Base-by-base conservation (phyloP, 2,797 vertebrate species). In the Petrocephalus sullivani region DNA sequence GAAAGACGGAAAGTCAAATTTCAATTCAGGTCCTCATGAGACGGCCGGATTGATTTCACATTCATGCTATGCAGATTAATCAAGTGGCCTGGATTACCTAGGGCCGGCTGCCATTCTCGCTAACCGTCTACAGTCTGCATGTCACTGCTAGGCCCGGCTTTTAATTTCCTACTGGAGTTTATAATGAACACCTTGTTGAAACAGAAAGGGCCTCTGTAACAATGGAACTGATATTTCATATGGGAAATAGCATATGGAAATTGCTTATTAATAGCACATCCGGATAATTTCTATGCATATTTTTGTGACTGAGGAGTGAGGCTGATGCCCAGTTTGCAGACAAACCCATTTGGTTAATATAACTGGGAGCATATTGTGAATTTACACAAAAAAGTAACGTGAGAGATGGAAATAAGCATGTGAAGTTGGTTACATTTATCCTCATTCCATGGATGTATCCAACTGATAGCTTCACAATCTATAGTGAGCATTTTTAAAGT, bases 131-230 rank as follows among this genome's bases (percentile, higher is more conserved):
- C 96, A 96, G 97, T 97, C 96, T 96, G 96, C 96, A 95, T 95
- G 96, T 95, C 96, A 95, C 95, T 89, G 93, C 95, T 94, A 93
- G 94, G 94, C 94, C 93, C 93, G 92, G 96, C 96, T 95, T 98
- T 98, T 98, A 97, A 98, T 98, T 98, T 98, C 97, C 97, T 98
- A 97, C 96, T 96, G 96, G 96, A 95, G 95, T 95, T 96, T 97
- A 98, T 98, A 98, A 97, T 98, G 97, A 98, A 98, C 97, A 97
- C 96, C 95, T 96, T 97, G 96, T 96, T 97, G 96, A 97, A 97
- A 97, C 96, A 97, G 96, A 97, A 96, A 97, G 97, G 93, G 94
- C 95, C 95, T 94, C 93, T 95, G 93, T 94, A 94, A 94, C 89
- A 93, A 95, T 92, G 94, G 94, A 95, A 94, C 93, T 93, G 93